phyloP scores from a whole-genome alignment of 2,888 invertebrate genomes.

The Drosophila paranaensis region DNA sequence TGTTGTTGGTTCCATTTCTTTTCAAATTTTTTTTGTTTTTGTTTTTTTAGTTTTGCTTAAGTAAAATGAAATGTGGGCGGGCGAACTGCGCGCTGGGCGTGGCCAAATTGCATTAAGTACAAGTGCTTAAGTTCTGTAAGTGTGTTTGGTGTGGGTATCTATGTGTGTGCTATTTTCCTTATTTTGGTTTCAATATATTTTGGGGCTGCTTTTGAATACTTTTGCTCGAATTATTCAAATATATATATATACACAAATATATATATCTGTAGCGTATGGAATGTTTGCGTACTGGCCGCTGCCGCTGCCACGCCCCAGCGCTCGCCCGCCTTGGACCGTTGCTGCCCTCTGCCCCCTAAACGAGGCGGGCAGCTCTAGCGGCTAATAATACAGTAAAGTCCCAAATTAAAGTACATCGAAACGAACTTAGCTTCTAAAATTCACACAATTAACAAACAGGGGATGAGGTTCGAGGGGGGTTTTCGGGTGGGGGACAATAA shows the following conservation, averaged over 20 bases:
- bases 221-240: conserved; percentile 28
- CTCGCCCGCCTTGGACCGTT: conserved; percentile 59
- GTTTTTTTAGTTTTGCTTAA: conserved; percentile 46
- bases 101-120: conserved; percentile 74
- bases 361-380: conserved; percentile 41
- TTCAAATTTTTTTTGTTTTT: conserved; percentile 1
- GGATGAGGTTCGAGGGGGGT: background rate
- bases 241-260: conserved; percentile 7
- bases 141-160: conserved; percentile 21
- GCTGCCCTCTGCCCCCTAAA: conserved; percentile 25
- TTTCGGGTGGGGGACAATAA: conserved; percentile 47
- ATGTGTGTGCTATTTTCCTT: conserved; percentile 13
- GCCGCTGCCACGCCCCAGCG: conserved; percentile 50
- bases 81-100: conserved; percentile 61
- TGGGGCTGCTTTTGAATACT: conserved; percentile 50
- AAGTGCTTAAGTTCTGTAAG: conserved; percentile 68
- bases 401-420: conserved; percentile 67
- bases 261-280: conserved; percentile 41
- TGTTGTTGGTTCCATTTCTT: conserved; percentile 63
- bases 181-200: background rate
- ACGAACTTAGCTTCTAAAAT: conserved; percentile 67
- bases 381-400: conserved; percentile 63
- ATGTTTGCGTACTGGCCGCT: conserved; percentile 51
- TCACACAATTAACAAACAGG: conserved; percentile 68
- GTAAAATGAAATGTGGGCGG: conserved; percentile 68